phyloP scores from a whole-genome alignment of 2,113 vertebrate species.

The Trochalopteron elliotii region DNA sequence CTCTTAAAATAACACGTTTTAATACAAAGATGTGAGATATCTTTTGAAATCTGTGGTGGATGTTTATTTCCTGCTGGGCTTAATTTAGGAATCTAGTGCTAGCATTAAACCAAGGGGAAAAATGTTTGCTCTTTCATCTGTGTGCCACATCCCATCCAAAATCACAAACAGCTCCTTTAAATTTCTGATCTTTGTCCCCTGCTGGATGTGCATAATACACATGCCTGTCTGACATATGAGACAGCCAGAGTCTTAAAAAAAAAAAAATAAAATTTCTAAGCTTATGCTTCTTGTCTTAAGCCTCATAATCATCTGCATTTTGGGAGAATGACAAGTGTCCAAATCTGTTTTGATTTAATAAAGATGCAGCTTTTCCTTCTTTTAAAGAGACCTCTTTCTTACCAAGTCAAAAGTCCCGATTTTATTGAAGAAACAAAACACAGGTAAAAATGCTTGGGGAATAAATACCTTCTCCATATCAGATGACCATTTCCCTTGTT shows the following conservation, averaged over 20 bases:
- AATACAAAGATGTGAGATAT: slow-evolving; percentile 59
- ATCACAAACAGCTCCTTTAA: slow-evolving; percentile 54
- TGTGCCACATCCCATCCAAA: slow-evolving; percentile 41
- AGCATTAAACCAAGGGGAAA: slow-evolving; percentile 48
- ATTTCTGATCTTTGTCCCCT: slow-evolving; percentile 66
- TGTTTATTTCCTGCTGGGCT: slow-evolving; percentile 64
- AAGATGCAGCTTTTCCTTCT: not conserved
- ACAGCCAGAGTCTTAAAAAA: slow-evolving; percentile 36
- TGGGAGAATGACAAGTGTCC: slow-evolving; percentile 28
- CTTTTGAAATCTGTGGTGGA: slow-evolving; percentile 56
- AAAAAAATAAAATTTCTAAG: not conserved
- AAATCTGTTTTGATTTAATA: slow-evolving; percentile 22
- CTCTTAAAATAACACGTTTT: slow-evolving; percentile 58
- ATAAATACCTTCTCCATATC: not conserved
- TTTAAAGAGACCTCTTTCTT: not conserved
- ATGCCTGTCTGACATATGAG: slow-evolving; percentile 54
- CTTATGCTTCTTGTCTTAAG: slow-evolving; percentile 31
- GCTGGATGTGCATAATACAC: slow-evolving; percentile 63
- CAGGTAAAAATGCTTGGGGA: not conserved
- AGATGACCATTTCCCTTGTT: not conserved
- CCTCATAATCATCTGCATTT: slow-evolving; percentile 8
- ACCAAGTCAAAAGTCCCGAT: not conserved
- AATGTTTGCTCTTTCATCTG: slow-evolving; percentile 51
- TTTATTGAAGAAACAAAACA: not conserved
- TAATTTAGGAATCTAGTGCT: slow-evolving; percentile 57